Base-by-base conservation (phyloP, 2,113 vertebrate genomes). In the Actinemys pallida region DNA sequence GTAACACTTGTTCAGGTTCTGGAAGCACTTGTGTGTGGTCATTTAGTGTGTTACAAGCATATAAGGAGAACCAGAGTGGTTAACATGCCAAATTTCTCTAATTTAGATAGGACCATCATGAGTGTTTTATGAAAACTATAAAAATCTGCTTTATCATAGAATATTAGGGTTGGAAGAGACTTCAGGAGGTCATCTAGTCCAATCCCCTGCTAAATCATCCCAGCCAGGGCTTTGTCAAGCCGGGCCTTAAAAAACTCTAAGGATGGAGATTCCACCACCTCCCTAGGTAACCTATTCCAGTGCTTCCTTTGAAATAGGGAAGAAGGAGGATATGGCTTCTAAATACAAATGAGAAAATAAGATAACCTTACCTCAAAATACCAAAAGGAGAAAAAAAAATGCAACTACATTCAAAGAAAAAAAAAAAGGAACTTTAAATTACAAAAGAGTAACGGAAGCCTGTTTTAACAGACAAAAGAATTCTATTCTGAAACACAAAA, bases 381-480 rank as follows among this genome's bases (percentile, higher is more conserved):
- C 4, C 39, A 76, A 76, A 45, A 76, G 12, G 27, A 9, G 27
- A 2, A 5, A 24, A 5, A 69, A 69, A 7, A 27, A 27, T 47
- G 22, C 92, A 83, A 83, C 2, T 22, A 42, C 50, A 91, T 81
- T 25, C 11, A 25, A 92, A 83, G 91, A 50, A 39, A 45, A 1
- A 57, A 80, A 13, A 22, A 1, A 2, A 0, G 16, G 16, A 81
- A 14, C 4, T 87, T 27, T 83, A 39, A 19, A n/a, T 93, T 90
- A 87, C 54, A 31, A 57, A 78, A 89, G 20, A 25, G 42, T 88
- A 76, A 45, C 49, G 75, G 35, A 91, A 49, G 20, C 11, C 86
- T 93, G 79, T 93, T 93, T 84, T 90, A 95, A 93, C 31, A 91
- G 91, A 80, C 65, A 5, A 94, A 93, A 87, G 9, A 57, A 75